Conservation (phyloP, 1,140 invertebrate species). For the Periplaneta americana region DNA sequence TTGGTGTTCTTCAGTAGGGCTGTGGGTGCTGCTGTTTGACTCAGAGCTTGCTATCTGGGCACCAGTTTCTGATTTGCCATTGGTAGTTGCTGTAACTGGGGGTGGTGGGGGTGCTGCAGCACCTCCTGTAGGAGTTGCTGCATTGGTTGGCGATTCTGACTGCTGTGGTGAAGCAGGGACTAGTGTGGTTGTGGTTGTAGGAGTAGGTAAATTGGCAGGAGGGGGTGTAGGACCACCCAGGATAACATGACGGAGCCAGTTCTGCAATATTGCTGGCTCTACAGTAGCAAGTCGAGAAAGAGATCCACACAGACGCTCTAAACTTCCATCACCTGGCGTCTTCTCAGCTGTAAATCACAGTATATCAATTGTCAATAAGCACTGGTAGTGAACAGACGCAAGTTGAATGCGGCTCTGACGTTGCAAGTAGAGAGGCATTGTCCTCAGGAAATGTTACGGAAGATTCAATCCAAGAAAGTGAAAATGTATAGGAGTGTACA, state of each 20-base stretch:
- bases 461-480: too few relatives aligned
- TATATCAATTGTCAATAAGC: too few relatives aligned
- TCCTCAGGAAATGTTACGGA: too few relatives aligned
- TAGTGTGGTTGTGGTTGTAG: constrained; percentile 8
- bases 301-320: constrained; percentile 63
- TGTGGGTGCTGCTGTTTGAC: constrained; percentile 14
- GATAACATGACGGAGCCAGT: constrained; percentile 63
- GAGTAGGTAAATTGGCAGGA: constrained; percentile 25
- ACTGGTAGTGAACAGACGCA: too few relatives aligned
- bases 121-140: neutral
- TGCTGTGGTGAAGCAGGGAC: neutral
- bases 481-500: too few relatives aligned
- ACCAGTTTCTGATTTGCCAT: constrained; percentile 9
- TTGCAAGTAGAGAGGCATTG: too few relatives aligned
- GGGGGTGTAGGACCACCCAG: constrained; percentile 45
- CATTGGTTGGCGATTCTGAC: neutral
- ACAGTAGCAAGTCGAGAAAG: constrained; percentile 60
- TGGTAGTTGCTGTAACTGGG: neutral
- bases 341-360: constrained; percentile 45
- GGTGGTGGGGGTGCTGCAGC: neutral
- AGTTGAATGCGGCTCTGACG: too few relatives aligned
- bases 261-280: constrained; percentile 56
- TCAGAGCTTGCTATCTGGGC: constrained; percentile 6
- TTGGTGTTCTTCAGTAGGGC: constrained; percentile 24
- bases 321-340: constrained; percentile 48